Percentiles rank a stretch among this genome's conserved stretches.
phyloP scores from a whole-genome alignment of 2,888 invertebrate genomes.

The Coenonympha glycerion region DNA sequence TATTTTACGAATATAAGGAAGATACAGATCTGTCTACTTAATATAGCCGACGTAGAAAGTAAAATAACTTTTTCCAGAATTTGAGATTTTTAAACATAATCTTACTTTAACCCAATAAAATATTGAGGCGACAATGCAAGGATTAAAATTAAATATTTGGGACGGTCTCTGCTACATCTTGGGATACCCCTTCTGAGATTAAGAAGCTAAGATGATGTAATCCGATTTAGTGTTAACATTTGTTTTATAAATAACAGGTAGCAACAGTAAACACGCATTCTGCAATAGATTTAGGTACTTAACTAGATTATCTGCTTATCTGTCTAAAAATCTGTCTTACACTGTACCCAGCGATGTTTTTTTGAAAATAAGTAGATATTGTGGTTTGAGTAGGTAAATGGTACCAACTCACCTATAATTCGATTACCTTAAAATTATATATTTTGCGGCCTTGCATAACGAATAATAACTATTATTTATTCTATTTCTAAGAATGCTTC shows the following conservation, averaged over 20 bases:
- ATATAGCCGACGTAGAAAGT: not conserved
- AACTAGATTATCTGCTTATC: slow-evolving; percentile 4
- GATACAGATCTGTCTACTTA: not conserved
- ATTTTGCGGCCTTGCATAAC: no score
- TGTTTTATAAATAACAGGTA: slow-evolving; percentile 9
- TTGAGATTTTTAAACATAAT: not conserved
- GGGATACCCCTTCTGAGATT: not conserved
- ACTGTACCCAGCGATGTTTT: not conserved
- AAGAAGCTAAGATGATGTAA: not conserved
- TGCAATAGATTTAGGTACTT: slow-evolving; percentile 4
- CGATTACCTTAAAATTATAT: no score
- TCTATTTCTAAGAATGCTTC: no score
- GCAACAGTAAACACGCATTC: not conserved
- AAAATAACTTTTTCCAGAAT: slow-evolving; percentile 4
- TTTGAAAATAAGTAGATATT: not conserved
- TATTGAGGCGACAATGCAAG: not conserved
- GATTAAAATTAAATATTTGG: slow-evolving; percentile 3
- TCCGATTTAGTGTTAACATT: slow-evolving; percentile 5
- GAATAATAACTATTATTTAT: no score
- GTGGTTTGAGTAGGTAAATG: no score
- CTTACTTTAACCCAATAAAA: slow-evolving; percentile 2
- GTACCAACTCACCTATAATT: no score
- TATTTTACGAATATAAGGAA: not conserved
- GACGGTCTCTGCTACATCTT: not conserved
- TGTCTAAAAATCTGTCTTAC: not conserved